Evolutionary conservation across 2,113 vertebrate species (phyloP), one percentile per base, ranked within the genome.

Genomic region (Opisthocomus hoazin): DNA sequence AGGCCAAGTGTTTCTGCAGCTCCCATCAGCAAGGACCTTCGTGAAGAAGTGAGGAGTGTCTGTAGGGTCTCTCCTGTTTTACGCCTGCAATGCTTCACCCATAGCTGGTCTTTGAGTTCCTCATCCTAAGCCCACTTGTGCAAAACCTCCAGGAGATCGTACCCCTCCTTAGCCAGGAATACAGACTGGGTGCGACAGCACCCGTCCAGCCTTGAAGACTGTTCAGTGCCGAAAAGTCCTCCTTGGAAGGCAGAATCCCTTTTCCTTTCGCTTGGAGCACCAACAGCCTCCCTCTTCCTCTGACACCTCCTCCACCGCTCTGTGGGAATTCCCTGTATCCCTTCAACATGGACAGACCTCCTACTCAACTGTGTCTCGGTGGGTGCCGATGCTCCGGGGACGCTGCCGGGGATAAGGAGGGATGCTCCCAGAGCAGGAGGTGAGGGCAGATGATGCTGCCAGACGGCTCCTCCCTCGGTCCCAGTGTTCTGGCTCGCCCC

Each of bases 401-500:
- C 66, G 70, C 77, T 70, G 32, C 66, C 0, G 2, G 45, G 29
- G 32, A 50, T 32, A 41, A 68, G 66, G 75, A 61, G 43, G 69
- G 36, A 57, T 87, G 61, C 22, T 91, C 78, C 74, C 32, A 45
- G 63, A 66, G 78, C 57, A 39, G 74, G 69, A 87, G 80, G 26
- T 37, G 61, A 91, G 84, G 87, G 81, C 51, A 54, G 61, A 37
- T 63, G 90, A 41, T 39, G 73, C 76, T 73, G 45, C 75, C 36
- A 7, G 45, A 23, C 9, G 1, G 39, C 83, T 94, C 36, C 84
- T 50, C 37, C 39, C 70, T 68, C 17, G 0, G 58, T 85, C 70
- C 89, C 53, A 2, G 3, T 76, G 84, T 93, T 81, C 95, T 92
- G 94, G 75, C 93, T 96, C 8, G 0, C 53, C 94, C 95, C 89